Percentiles rank a stretch among this genome's conserved stretches.
Evolutionary conservation across 2,113 vertebrate species (phyloP).

Genomic region (Vidua chalybeata): DNA sequence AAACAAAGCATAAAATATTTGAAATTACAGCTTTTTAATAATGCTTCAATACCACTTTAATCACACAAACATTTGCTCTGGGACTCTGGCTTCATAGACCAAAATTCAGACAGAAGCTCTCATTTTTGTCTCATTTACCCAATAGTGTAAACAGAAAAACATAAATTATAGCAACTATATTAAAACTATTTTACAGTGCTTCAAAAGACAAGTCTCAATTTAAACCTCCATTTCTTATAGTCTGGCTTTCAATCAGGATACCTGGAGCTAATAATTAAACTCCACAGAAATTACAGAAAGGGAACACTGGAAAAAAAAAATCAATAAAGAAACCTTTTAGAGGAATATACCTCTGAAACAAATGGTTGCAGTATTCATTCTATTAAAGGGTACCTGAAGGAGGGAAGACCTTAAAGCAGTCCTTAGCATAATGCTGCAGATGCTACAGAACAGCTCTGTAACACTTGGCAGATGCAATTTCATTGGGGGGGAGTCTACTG

Average conservation of each 20-base stretch:
- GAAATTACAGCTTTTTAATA: constrained; percentile 44
- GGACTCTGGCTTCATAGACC: neutral
- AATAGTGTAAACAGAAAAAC: constrained; percentile 27
- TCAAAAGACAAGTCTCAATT: constrained; percentile 37
- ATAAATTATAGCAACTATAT: constrained; percentile 8
- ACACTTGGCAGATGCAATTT: neutral
- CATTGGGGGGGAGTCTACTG: neutral
- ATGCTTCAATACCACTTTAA: constrained; percentile 21
- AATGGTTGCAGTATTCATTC: neutral
- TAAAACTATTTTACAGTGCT: neutral
- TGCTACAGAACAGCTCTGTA: constrained; percentile 3
- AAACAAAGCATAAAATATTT: constrained; percentile 5
- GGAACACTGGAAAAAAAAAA: neutral
- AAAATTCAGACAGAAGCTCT: neutral
- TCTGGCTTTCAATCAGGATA: constrained; percentile 37
- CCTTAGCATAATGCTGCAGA: neutral
- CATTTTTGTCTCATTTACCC: constrained; percentile 32
- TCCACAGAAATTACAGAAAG: constrained; percentile 36
- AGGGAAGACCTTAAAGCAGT: neutral
- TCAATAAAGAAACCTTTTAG: constrained; percentile 39
- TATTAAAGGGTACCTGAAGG: constrained; percentile 14
- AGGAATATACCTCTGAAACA: neutral
- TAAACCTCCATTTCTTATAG: constrained; percentile 37
- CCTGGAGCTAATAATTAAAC: constrained; percentile 50
- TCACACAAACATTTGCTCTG: neutral